phyloP scores from a whole-genome alignment of 2,113 vertebrate species.

The Hypanus sabinus region DNA sequence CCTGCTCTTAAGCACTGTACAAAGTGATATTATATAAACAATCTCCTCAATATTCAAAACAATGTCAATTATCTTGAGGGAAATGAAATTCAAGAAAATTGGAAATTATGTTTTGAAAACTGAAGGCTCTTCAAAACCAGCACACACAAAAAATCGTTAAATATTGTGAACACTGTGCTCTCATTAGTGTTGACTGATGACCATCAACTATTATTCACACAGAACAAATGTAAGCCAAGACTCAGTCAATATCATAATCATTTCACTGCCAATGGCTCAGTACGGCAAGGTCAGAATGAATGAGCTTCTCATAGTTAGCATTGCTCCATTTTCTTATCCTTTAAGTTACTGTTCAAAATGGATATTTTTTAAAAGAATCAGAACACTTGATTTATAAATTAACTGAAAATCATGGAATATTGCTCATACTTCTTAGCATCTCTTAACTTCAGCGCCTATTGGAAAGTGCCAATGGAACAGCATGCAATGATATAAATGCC shows the following conservation, averaged over 20 bases:
- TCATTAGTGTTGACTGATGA: not conserved
- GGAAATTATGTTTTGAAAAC: not conserved
- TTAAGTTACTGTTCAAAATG: no score
- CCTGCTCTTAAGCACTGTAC: not conserved
- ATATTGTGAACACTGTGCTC: not conserved
- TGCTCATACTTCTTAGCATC: no score
- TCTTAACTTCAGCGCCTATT: no score
- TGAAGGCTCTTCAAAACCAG: not conserved
- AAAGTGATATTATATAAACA: not conserved
- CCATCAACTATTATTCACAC: not conserved
- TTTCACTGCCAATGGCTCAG: not conserved
- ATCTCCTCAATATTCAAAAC: not conserved
- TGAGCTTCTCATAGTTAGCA: not conserved
- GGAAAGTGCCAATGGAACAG: no score
- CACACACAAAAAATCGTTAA: not conserved
- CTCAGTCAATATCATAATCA: not conserved
- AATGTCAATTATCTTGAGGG: not conserved
- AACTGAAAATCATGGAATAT: no score
- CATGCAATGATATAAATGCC: no score
- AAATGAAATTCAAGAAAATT: not conserved
- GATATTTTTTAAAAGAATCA: no score
- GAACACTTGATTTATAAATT: no score
- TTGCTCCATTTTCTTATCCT: not conserved
- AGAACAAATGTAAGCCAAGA: not conserved
- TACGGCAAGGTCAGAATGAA: no score